A percentile compares a stretch with the other conserved stretches of the same genome.
phyloP scores from a whole-genome alignment of 2,113 vertebrate species.

The Ovibos moschatus region DNA sequence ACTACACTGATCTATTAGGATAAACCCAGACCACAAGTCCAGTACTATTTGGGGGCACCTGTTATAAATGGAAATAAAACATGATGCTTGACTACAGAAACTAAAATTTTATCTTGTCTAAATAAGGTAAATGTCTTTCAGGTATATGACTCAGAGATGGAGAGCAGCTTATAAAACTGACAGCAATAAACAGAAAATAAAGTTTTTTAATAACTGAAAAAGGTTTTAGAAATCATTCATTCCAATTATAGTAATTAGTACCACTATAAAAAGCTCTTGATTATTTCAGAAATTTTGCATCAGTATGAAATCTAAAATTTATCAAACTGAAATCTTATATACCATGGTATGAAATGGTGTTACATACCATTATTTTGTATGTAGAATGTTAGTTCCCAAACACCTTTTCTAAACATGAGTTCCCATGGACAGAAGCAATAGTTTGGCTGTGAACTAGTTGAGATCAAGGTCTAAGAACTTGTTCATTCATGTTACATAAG shows the following conservation, averaged over 20 bases:
- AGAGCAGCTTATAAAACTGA: not conserved
- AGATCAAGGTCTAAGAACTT: not conserved
- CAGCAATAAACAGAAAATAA: not conserved
- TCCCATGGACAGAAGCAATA: not conserved
- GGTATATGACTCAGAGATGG: not conserved
- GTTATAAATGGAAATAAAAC: not conserved
- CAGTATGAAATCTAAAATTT: not conserved
- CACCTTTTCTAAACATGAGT: not conserved
- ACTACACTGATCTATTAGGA: not conserved
- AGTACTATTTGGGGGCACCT: not conserved
- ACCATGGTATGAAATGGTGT: not conserved
- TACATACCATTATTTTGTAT: not conserved
- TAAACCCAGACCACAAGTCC: not conserved
- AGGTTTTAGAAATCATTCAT: not conserved
- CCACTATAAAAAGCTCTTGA: not conserved
- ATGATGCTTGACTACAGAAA: not conserved
- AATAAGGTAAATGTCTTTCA: not conserved
- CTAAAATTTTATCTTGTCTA: slow-evolving; percentile 21
- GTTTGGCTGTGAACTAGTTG: not conserved
- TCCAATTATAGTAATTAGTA: not conserved
- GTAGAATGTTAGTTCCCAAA: not conserved
- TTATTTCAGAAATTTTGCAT: not conserved
- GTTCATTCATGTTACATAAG: not conserved
- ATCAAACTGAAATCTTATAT: not conserved
- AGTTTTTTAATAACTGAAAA: not conserved